Evolutionary conservation across 2,113 vertebrate species (phyloP), one percentile per base, ranked within the genome.

Genomic region (Noturus placidus): DNA sequence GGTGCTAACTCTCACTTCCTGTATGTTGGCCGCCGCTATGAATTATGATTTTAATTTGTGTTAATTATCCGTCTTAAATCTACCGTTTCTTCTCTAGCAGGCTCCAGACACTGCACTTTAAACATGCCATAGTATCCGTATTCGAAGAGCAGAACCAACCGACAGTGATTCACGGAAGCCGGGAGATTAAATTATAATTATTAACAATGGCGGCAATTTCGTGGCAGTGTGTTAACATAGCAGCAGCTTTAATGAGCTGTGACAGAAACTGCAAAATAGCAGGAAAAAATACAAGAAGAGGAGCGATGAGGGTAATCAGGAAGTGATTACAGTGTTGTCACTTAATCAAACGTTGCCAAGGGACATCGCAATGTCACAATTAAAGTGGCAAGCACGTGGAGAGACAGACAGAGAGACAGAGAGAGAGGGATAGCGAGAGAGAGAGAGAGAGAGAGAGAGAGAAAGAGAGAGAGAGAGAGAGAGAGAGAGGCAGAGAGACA

Each of bases 271-370:
- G 78, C 67, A 83, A 92, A 91, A 84, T 74, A 90, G 87, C 56
- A 38, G 52, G 35, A 42, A 65, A 65, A 85, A 91, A 89, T 80
- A 52, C 87, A 35, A 82, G 78, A 85, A 82, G 86, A 84, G 88
- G 83, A 92, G 88, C 86, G 72, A 91, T 91, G 89, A 88, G 79
- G 65, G 89, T 85, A 90, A 90, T 81, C 87, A 90, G 90, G 90
- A 91, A 92, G 92, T 91, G 92, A 92, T 93, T 92, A 91, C 52
- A 88, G 90, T 89, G 59, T 87, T 89, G 82, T 91, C 89, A 86
- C 89, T 92, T 91, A 90, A 92, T 92, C 89, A 90, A 22, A 56
- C 85, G 86, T 17, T 63, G 90, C 84, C 72, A 84, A 90, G 89
- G 82, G 88, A 88, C 79, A 76, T 85, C 84, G 89, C 88, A 90